Percentiles rank a stretch among this genome's conserved stretches.
Conservation (phyloP, 1,140 invertebrate species). For the Drosophila kurseongensis region DNA sequence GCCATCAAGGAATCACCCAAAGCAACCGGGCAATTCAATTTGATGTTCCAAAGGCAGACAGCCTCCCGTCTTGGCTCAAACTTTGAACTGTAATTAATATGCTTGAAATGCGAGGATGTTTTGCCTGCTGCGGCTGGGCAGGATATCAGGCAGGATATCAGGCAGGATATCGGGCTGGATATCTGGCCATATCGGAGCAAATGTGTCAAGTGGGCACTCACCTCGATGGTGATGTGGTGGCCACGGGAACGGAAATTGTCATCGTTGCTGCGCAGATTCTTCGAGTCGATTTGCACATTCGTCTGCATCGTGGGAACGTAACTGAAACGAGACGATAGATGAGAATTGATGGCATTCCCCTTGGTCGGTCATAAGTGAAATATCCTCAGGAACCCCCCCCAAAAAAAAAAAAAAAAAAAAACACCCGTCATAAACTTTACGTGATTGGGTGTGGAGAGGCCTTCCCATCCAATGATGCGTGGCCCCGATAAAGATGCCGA, state of each 20-base stretch:
- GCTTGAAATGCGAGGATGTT: conserved; percentile 19
- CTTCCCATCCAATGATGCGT: conserved; percentile 65
- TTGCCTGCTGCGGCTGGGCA: background rate
- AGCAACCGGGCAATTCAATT: conserved; percentile 52
- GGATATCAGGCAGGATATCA: background rate
- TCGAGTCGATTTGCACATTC: conserved; percentile 88
- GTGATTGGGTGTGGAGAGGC: conserved; percentile 51
- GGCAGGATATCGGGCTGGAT: background rate
- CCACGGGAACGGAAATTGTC: conserved; percentile 85
- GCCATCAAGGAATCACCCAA: conserved; percentile 15
- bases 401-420: background rate
- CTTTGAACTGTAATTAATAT: conserved; percentile 65
- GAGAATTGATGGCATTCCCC: conserved; percentile 52
- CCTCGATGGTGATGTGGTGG: conserved; percentile 85
- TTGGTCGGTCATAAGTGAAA: conserved; percentile 51
- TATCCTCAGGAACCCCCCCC: conserved; percentile 17
- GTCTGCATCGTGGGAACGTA: conserved; percentile 86
- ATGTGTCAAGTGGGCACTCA: conserved; percentile 58
- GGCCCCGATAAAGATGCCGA: conserved; percentile 57
- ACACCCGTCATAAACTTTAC: conserved; percentile 53
- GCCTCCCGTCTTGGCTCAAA: conserved; percentile 4
- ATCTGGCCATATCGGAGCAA: conserved; percentile 3
- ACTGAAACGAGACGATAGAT: conserved; percentile 20
- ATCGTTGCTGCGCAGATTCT: conserved; percentile 86
- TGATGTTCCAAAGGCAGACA: conserved; percentile 17